Percentiles rank a stretch among this genome's conserved stretches.
Conservation (phyloP, 2,888 invertebrate species). For the Meiosimyza decipiens region DNA sequence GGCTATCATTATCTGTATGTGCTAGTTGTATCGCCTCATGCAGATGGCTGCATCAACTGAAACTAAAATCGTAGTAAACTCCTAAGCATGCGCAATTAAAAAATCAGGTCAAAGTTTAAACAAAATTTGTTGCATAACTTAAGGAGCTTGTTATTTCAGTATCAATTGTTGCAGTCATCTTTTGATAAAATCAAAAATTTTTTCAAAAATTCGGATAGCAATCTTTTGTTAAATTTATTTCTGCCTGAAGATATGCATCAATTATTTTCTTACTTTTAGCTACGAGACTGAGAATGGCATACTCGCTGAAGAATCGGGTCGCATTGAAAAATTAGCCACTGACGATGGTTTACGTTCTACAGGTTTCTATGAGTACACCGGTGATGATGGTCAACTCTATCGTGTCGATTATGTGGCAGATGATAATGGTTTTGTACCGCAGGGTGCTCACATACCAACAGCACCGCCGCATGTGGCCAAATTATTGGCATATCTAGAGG, state of each 20-base stretch:
- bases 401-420: slow-evolving; percentile 71
- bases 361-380: slow-evolving; percentile 77
- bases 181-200: no score
- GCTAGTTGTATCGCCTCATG: background rate
- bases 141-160: no score
- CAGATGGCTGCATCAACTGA: slow-evolving; percentile 11
- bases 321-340: slow-evolving; percentile 69
- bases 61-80: slow-evolving; percentile 9
- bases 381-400: slow-evolving; percentile 71
- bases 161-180: no score
- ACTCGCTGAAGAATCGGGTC: slow-evolving; percentile 69
- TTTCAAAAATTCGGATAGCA: no score
- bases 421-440: slow-evolving; percentile 69
- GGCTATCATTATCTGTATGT: slow-evolving; percentile 71
- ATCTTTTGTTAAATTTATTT: background rate
- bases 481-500: slow-evolving; percentile 73
- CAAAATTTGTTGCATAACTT: no score
- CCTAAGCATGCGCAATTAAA: no score
- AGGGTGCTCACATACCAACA: slow-evolving; percentile 62
- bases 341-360: slow-evolving; percentile 72
- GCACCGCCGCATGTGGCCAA: slow-evolving; percentile 75
- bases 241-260: slow-evolving; percentile 38
- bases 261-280: slow-evolving; percentile 53
- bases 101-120: no score
- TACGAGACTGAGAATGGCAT: slow-evolving; percentile 72